A percentile compares a stretch with the other conserved stretches of the same genome.
Evolutionary conservation across 2,113 vertebrate species (phyloP).

Genomic region (Alces alces): DNA sequence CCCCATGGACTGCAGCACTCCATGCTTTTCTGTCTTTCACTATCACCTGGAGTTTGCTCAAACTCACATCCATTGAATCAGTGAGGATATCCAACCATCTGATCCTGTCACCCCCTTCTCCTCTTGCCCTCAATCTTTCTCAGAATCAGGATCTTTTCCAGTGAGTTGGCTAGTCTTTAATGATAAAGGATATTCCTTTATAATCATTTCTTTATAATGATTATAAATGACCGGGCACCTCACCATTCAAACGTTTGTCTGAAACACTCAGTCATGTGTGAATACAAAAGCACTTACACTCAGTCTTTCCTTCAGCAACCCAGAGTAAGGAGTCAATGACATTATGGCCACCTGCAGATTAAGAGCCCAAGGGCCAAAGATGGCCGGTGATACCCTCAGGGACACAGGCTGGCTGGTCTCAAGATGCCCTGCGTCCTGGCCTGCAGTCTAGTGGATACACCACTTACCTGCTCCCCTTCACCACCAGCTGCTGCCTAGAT

Average conservation of each 20-base stretch:
- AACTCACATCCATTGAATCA: neutral
- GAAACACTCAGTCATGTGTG: neutral
- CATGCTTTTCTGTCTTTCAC: neutral
- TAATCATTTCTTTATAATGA: neutral
- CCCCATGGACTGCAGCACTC: neutral
- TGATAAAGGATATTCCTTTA: neutral
- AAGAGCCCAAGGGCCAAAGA: neutral
- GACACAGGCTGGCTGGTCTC: neutral
- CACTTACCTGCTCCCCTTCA: neutral
- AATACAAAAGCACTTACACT: neutral
- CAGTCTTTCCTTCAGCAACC: neutral
- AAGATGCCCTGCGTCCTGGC: neutral
- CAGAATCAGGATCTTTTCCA: neutral
- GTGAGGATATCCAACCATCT: neutral
- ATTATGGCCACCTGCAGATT: neutral
- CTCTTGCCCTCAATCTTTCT: neutral
- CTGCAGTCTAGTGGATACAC: fast-evolving
- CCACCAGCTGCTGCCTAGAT: neutral
- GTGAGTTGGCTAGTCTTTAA: neutral
- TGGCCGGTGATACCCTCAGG: neutral
- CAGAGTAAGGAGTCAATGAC: neutral
- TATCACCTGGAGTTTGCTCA: neutral
- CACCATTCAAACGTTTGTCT: neutral
- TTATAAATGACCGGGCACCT: neutral
- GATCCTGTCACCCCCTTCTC: neutral